Percentiles rank a stretch among this genome's conserved stretches.
phyloP scores from a whole-genome alignment of 2,888 invertebrate genomes.

The Oligia strigilis region DNA sequence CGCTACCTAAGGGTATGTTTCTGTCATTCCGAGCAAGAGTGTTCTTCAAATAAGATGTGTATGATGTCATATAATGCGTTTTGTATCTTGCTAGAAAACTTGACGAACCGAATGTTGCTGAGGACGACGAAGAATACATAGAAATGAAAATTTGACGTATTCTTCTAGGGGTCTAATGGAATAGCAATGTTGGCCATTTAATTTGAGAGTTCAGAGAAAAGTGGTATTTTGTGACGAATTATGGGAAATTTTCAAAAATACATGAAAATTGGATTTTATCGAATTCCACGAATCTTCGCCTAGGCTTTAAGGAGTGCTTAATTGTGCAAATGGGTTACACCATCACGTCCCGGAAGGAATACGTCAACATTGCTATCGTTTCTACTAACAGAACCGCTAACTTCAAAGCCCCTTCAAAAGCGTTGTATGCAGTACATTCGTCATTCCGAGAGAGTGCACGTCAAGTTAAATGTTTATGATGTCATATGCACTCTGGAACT shows the following conservation, averaged over 20 bases:
- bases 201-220: no score
- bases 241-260: no score
- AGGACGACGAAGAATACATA: neutral
- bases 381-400: neutral
- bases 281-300: no score
- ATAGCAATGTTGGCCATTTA: no score
- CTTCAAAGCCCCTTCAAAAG: constrained; percentile 3
- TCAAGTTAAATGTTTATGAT: constrained; percentile 58
- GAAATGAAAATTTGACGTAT: neutral
- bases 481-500: constrained; percentile 46
- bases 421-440: constrained; percentile 24
- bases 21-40: constrained; percentile 46
- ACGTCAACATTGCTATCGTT: neutral
- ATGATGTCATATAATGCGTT: constrained; percentile 7
- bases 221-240: no score
- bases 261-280: no score
- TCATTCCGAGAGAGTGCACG: constrained; percentile 47
- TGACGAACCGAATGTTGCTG: constrained; percentile 1
- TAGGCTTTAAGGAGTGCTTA: no score
- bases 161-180: no score
- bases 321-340: no score
- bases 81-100: neutral
- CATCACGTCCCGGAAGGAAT: no score
- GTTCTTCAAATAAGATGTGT: constrained; percentile 52
- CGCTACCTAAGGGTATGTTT: constrained; percentile 16